A percentile compares a stretch with the other conserved stretches of the same genome.
These are phyloP conservation scores for Megalopta genalis DNA, from an alignment of 1,140 invertebrate species.

Conservation along the genomic window DNA sequence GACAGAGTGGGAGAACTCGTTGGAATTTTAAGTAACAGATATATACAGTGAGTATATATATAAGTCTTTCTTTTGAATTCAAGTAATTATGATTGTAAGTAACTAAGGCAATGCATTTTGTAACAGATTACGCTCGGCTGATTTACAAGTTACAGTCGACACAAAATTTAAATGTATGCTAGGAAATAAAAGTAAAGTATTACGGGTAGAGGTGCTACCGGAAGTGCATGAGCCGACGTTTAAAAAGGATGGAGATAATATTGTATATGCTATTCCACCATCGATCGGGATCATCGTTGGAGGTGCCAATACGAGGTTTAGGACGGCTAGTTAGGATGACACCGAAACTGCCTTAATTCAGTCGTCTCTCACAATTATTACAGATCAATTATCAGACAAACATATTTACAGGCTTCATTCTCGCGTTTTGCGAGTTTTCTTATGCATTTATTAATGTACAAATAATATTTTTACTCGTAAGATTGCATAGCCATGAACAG, in stretches of 20 bases:
- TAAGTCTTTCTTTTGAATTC: slow-evolving; percentile 32
- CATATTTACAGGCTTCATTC: slow-evolving; percentile 10
- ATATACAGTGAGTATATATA: slow-evolving; percentile 88
- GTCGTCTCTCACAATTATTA: background rate
- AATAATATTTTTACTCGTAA: slow-evolving; percentile 16
- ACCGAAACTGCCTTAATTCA: background rate
- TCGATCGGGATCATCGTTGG: slow-evolving; percentile 73
- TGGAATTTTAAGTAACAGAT: slow-evolving; percentile 88
- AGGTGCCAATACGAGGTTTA: slow-evolving; percentile 63
- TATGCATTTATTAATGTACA: slow-evolving; percentile 40
- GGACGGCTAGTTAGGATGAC: slow-evolving; percentile 57
- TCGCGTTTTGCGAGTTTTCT: background rate
- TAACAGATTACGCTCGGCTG: slow-evolving; percentile 81
- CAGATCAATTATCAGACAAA: slow-evolving; percentile 8
- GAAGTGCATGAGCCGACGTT: slow-evolving; percentile 83
- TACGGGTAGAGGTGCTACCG: slow-evolving; percentile 83
- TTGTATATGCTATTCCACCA: slow-evolving; percentile 81
- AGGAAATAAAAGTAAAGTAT: slow-evolving; percentile 85
- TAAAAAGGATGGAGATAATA: slow-evolving; percentile 82
- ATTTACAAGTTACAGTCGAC: slow-evolving; percentile 85
- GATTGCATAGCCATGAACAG: background rate
- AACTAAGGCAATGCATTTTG: slow-evolving; percentile 24
- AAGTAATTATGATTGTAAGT: background rate
- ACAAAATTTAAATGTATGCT: slow-evolving; percentile 86
- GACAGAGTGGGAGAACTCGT: slow-evolving; percentile 93